Conservation (phyloP, 2,888 invertebrate genomes). For the Druceiella hillmani region DNA sequence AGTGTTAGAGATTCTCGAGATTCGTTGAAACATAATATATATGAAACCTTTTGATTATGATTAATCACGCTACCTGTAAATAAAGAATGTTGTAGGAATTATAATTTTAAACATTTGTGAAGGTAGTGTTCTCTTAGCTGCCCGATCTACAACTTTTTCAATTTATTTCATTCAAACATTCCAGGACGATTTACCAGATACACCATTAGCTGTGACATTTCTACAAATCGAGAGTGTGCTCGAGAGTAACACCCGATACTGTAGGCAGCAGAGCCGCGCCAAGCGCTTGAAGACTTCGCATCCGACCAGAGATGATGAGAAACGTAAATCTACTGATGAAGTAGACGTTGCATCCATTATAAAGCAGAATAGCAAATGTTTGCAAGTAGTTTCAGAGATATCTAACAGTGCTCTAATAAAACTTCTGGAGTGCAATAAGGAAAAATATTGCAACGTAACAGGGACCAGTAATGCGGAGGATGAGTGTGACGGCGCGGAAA, state of each 20-base stretch:
- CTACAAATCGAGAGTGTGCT: slow-evolving; percentile 43
- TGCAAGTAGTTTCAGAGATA: slow-evolving; percentile 14
- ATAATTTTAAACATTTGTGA: no score
- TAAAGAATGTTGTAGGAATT: no score
- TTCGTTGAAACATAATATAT: no score
- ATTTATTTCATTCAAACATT: no score
- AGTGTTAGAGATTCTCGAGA: no score
- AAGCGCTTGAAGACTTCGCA: slow-evolving; percentile 42
- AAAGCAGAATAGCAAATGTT: slow-evolving; percentile 34
- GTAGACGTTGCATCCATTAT: slow-evolving; percentile 34
- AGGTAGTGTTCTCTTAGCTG: no score
- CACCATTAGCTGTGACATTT: slow-evolving; percentile 42
- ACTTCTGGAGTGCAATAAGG: slow-evolving; percentile 22
- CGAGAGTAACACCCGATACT: slow-evolving; percentile 35
- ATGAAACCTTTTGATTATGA: no score
- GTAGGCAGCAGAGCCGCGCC: slow-evolving; percentile 35
- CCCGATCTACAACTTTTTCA: no score
- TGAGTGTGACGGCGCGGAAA: slow-evolving; percentile 35
- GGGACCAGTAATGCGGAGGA: slow-evolving; percentile 33
- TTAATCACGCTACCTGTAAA: no score
- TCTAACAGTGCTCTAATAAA: slow-evolving; percentile 17
- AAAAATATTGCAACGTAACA: slow-evolving; percentile 27
- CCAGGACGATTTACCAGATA: slow-evolving; percentile 45
- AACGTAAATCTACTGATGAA: slow-evolving; percentile 31
- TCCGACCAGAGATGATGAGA: no score